A percentile compares a stretch with the other conserved stretches of the same genome.
These are phyloP conservation scores for Apostichopus leukothele DNA, from an alignment of 53 echinoderm and acorn worm species.

Conservation along the genomic window DNA sequence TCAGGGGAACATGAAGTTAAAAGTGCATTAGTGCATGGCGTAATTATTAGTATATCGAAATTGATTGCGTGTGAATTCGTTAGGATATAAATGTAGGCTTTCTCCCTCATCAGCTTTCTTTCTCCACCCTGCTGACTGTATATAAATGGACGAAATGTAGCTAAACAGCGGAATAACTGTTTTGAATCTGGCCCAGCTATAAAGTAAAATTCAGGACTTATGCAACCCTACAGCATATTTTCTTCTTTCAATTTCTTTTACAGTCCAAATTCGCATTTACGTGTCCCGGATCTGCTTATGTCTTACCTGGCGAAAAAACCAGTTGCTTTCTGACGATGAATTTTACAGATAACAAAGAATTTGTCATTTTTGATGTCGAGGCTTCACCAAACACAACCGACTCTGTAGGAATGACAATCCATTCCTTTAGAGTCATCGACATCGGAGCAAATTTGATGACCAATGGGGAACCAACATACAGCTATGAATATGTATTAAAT, in stretches of 20 bases:
- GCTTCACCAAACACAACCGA: conserved; percentile 63
- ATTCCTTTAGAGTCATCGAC: conserved; percentile 23
- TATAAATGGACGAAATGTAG: too few relatives aligned
- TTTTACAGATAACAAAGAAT: conserved; percentile 53
- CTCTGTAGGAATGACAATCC: conserved; percentile 49
- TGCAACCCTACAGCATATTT: too few relatives aligned
- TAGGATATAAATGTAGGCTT: too few relatives aligned
- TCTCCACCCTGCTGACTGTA: too few relatives aligned
- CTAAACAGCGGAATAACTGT: too few relatives aligned
- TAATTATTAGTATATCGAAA: too few relatives aligned
- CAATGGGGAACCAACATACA: not conserved
- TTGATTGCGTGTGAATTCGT: too few relatives aligned
- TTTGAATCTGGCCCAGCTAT: too few relatives aligned
- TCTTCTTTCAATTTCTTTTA: not conserved
- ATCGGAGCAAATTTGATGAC: conserved; percentile 53
- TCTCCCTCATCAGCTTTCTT: too few relatives aligned
- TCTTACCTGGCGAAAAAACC: conserved; percentile 60
- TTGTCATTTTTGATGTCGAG: conserved; percentile 53
- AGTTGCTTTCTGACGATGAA: conserved; percentile 63
- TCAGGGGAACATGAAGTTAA: too few relatives aligned
- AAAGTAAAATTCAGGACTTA: too few relatives aligned
- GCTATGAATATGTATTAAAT: conserved; percentile 37
- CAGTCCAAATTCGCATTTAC: conserved; percentile 11
- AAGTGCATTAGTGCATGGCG: too few relatives aligned
- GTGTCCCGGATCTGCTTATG: conserved; percentile 36